phyloP scores from a whole-genome alignment of 2,797 vertebrate genomes.

The Morelia viridis region DNA sequence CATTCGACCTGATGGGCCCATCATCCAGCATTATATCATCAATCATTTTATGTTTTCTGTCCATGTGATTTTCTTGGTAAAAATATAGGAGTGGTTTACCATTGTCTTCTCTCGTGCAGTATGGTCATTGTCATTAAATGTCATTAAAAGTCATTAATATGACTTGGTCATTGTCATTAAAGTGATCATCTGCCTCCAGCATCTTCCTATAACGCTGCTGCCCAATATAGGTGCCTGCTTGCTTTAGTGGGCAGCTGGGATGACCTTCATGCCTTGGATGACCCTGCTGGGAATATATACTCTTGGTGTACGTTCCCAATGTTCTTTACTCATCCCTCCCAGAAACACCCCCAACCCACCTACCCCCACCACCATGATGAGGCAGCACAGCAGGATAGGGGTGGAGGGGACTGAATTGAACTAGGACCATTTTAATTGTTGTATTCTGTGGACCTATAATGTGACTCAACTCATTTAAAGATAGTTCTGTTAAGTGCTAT shows the following conservation, averaged over 20 bases:
- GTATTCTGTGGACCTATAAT: not conserved
- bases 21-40: not conserved
- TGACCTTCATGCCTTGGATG: too few species aligned
- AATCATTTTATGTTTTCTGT: not conserved
- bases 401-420: not conserved
- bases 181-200: not conserved
- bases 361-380: not conserved
- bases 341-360: not conserved
- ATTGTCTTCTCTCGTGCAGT: not conserved
- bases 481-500: not conserved
- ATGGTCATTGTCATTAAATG: not conserved
- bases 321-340: not conserved
- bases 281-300: not conserved
- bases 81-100: not conserved
- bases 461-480: not conserved
- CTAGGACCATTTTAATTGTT: not conserved
- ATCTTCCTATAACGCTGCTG: not conserved
- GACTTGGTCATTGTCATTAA: not conserved
- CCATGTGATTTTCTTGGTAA: not conserved
- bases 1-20: not conserved
- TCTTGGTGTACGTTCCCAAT: not conserved
- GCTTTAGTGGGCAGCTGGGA: too few species aligned
- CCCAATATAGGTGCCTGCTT: not conserved
- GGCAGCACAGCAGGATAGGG: too few species aligned
- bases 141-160: too few species aligned